phyloP scores from a whole-genome alignment of 2,888 invertebrate species.

The Strigamia crassipes region DNA sequence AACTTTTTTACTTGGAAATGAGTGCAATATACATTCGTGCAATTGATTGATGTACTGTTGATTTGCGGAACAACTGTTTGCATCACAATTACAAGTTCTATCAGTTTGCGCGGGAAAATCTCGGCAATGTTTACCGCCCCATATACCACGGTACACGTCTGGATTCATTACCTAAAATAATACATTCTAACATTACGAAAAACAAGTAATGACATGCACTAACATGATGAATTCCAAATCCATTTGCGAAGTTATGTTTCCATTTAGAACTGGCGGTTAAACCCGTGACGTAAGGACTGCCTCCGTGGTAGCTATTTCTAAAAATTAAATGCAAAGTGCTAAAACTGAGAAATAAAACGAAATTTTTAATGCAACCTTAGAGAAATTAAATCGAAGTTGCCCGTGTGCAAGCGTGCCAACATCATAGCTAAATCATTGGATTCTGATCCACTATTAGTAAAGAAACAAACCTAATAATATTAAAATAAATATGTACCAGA shows the following conservation, averaged over 20 bases:
- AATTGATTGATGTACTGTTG: conserved; percentile 83
- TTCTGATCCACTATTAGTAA: conserved; percentile 96
- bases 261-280: conserved; percentile 78
- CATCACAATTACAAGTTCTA: conserved; percentile 70
- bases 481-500: conserved; percentile 33
- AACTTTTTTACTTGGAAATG: conserved; percentile 75
- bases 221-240: conserved; percentile 80
- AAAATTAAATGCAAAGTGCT: neutral
- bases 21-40: conserved; percentile 75
- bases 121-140: conserved; percentile 23
- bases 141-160: conserved; percentile 76
- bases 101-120: conserved; percentile 66
- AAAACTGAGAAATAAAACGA: neutral
- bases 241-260: conserved; percentile 73
- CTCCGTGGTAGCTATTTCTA: conserved; percentile 90
- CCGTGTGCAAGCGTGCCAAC: conserved; percentile 83
- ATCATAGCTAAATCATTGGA: conserved; percentile 93
- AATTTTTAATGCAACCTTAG: conserved; percentile 60
- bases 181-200: neutral
- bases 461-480: conserved; percentile 75
- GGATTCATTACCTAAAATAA: conserved; percentile 79
- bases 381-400: conserved; percentile 80
- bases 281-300: conserved; percentile 81
- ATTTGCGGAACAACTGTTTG: conserved; percentile 70
- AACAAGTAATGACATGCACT: conserved; percentile 53